Percentiles rank a stretch among this genome's conserved stretches.
These are phyloP conservation scores for Sceliomorpha sp. DNA, from an alignment of 2,888 invertebrate species.

Conservation along the genomic window DNA sequence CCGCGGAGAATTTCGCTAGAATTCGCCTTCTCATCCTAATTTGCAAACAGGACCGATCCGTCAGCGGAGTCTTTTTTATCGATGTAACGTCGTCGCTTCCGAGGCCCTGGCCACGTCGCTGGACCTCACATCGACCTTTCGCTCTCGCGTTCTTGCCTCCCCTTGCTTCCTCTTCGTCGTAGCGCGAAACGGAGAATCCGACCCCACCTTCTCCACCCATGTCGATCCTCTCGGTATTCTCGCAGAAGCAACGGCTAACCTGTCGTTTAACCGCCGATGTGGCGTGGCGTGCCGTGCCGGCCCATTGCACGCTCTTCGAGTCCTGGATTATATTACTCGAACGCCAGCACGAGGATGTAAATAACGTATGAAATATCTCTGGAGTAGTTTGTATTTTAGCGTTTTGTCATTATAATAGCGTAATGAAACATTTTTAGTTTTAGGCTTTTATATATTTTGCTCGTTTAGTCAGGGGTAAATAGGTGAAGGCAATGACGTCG, in stretches of 20 bases:
- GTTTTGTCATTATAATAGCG: no score
- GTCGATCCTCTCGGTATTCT: conserved; percentile 18
- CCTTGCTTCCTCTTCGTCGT: conserved; percentile 2
- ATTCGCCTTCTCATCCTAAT: conserved; percentile 23
- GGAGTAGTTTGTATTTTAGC: no score
- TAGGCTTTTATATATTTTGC: no score
- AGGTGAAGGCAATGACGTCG: no score
- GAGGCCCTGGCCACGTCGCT: no score
- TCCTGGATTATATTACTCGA: conserved; percentile 1
- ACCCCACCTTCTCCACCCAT: conserved; percentile 16
- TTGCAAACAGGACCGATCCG: no score
- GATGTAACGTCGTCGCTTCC: conserved; percentile 5
- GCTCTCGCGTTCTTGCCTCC: neutral
- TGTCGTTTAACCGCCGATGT: conserved; percentile 20
- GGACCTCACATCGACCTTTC: no score
- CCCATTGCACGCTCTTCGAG: no score
- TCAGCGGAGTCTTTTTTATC: neutral
- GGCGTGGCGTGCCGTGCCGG: neutral
- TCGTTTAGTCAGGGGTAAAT: no score
- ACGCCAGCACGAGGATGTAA: no score
- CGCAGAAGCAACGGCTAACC: conserved; percentile 12
- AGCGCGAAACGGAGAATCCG: neutral
- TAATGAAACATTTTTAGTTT: no score
- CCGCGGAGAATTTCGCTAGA: conserved; percentile 36
- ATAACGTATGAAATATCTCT: no score